Evolutionary conservation across 2,113 vertebrate species (phyloP), one percentile per base, ranked within the genome.

Genomic region (Pungitius pungitius): DNA sequence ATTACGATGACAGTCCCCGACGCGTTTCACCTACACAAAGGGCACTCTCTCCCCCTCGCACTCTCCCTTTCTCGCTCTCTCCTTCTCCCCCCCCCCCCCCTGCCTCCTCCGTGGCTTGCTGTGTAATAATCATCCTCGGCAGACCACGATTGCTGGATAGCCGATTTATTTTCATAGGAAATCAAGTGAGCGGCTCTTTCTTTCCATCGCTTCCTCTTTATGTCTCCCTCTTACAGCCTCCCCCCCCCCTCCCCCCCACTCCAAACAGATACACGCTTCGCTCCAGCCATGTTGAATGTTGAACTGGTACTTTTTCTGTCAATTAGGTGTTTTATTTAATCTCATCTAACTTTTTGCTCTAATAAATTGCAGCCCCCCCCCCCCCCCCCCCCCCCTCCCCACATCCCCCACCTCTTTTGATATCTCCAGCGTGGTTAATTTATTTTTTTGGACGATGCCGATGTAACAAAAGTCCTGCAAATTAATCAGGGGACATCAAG

Each of bases 21-120:
- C 97, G 98, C 97, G 97, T 99, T 99, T 99, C 97, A 99, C 97
- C 97, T 99, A 99, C 97, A 99, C 97, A 99, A 99, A 99, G 97
- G 97, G 97, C 97, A 99, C 97, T 96, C 96, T 97, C 95, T 93
- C 95, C 68, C 67, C 39, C 35, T 20, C 64, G 8, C 57, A 39
- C 58, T 52, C 69, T 65, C 39, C 8, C 17, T 27, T 55, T 22
- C 45, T 47, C 69, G 24, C 80, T 81, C 85, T 77, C 78, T 59
- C 78, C 84, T 56, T 68, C 75, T 73, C 77, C 61, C 75, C 64
- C 66, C 60, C 67, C 81, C 87, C 81, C 73, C 75, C 64, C 66
- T 62, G 69, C 81, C 87, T 79, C 83, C 82, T 67, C 86, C 57
- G 78, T 69, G 73, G 62, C 85, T 85, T 66, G 95, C 96, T 96